Base-by-base conservation (phyloP, 2,113 vertebrate genomes). In the Cygnus buccinator region DNA sequence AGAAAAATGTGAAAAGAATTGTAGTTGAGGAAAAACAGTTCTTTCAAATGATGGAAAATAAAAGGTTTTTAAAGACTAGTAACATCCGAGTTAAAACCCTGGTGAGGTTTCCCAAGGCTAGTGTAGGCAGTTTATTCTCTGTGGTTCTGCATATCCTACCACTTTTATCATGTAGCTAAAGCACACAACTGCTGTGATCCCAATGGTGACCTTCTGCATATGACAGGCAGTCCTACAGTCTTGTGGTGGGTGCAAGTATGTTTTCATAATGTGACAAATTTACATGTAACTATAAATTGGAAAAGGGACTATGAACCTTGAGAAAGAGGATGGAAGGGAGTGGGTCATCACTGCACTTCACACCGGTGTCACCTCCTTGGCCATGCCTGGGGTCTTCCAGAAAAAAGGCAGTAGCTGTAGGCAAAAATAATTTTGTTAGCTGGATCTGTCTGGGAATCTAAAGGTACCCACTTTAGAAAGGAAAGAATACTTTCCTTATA, bases 11-110 rank as follows among this genome's bases (percentile, higher is more conserved):
- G 41, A 13, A 81, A 82, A 25, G 6, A 46, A 11, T 11, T 26
- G 10, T n/a, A 65, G 41, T 26, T 61, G 11, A 39, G 41, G 23
- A 74, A 65, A 61, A 0, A 0, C 0, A 44, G 1, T 78, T 85
- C 8, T 76, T 82, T 76, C 22, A 57, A 71, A 79, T 19, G 33
- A 29, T 26, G 15, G 6, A 66, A 57, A 79, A 28, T 4, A 57
- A 7, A 68, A 46, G 23, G 10, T 73, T 28, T 58, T 79, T 61
- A 10, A 89, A 92, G 78, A 9, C 1, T 17, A 35, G 6, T 83
- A 61, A 89, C 0, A 3, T 26, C 22, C 46, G 6, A 35, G 3
- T 83, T 73, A 58, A 85, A 85, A 75, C 9, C 48, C 43, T 20
- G 17, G 1, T 67, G 29, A 82, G 28, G 39, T 87, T 18, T 7